phyloP scores from a whole-genome alignment of 1,140 invertebrate genomes.

The Calosoma granatense region DNA sequence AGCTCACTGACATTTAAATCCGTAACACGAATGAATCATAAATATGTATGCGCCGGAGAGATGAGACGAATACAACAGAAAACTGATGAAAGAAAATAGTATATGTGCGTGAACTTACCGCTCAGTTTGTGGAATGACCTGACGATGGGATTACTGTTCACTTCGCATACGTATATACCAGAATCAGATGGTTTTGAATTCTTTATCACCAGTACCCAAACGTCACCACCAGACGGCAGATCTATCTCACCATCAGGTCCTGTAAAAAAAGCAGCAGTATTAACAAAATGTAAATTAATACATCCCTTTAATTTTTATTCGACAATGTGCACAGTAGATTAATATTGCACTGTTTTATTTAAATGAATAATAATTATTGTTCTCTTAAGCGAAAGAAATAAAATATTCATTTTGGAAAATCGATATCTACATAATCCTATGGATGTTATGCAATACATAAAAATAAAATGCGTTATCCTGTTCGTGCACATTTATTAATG shows the following conservation, averaged over 20 bases:
- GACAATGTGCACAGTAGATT: no score
- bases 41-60: not conserved
- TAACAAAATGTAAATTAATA: no score
- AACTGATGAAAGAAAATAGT: conserved; percentile 13
- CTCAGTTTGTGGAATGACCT: conserved; percentile 64
- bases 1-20: not conserved
- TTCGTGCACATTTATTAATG: no score
- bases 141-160: conserved; percentile 67
- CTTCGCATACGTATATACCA: conserved; percentile 70
- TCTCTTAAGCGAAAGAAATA: not conserved
- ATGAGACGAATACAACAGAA: not conserved
- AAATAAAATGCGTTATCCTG: no score
- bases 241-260: conserved; percentile 35
- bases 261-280: conserved; percentile 18
- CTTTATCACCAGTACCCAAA: conserved; percentile 74
- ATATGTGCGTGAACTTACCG: conserved; percentile 40
- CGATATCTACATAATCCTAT: no score
- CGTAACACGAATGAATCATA: not conserved
- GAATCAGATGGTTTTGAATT: conserved; percentile 54
- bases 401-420: no score
- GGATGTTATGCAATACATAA: no score
- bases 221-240: conserved; percentile 56
- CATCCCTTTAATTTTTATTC: no score
- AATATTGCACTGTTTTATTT: not conserved
- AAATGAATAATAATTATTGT: not conserved